Evolutionary conservation across 1,140 invertebrate species (phyloP).

Genomic region (Whitmania pigra): DNA sequence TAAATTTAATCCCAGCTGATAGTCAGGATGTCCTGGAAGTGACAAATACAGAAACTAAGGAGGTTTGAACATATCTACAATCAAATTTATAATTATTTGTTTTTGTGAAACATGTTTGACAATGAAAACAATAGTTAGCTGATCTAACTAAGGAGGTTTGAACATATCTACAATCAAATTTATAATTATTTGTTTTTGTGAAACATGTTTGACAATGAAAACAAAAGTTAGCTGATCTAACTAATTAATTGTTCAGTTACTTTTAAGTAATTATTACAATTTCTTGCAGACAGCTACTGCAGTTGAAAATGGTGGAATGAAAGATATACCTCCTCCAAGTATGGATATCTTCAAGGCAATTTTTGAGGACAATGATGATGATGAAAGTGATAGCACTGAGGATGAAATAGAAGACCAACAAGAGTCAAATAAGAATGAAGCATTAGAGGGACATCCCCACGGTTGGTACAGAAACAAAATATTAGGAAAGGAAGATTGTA

Average conservation of each 20-base stretch:
- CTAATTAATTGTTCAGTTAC: background rate
- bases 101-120: background rate
- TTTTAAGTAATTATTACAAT: background rate
- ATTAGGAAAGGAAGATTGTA: background rate
- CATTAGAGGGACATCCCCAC: background rate
- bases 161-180: background rate
- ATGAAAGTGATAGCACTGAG: constrained; percentile 29
- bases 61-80: background rate
- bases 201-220: constrained; percentile 1
- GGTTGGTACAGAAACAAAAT: background rate
- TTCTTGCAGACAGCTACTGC: background rate
- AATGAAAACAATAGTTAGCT: constrained; percentile 2
- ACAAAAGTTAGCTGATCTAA: background rate
- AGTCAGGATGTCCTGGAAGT: background rate
- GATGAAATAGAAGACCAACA: constrained; percentile 26
- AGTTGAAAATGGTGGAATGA: background rate
- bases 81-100: background rate
- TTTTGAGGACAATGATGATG: constrained; percentile 45
- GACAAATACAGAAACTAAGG: no score
- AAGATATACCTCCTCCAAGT: constrained; percentile 29
- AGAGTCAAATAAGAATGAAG: constrained; percentile 20
- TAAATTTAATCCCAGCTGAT: constrained; percentile 7
- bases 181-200: background rate
- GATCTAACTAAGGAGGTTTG: no score
- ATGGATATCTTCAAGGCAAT: constrained; percentile 49